Conservation (phyloP, 2,797 vertebrate genomes). For the Mallotus villosus region DNA sequence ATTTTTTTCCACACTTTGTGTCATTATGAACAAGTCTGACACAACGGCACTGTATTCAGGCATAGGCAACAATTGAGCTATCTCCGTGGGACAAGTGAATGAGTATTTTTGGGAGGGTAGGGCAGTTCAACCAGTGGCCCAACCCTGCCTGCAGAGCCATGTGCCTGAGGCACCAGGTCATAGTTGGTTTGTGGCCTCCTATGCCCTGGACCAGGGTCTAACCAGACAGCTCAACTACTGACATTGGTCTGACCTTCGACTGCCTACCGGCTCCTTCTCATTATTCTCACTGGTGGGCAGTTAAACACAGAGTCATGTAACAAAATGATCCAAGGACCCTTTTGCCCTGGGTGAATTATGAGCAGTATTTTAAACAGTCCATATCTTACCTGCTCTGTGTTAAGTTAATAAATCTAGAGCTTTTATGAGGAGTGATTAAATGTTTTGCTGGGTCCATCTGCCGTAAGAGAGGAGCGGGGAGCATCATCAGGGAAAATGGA, state of each 20-base stretch:
- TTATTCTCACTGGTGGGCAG: constrained; percentile 46
- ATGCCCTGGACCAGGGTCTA: constrained; percentile 40
- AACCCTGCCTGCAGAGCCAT: constrained; percentile 24
- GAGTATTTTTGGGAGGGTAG: constrained; percentile 46
- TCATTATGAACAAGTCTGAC: background rate
- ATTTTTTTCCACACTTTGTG: background rate
- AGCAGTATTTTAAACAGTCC: constrained; percentile 61
- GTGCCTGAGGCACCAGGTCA: constrained; percentile 47
- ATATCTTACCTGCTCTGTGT: constrained; percentile 39
- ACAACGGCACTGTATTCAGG: constrained; percentile 11
- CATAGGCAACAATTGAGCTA: background rate
- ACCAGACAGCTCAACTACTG: constrained; percentile 44
- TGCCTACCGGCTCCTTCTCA: constrained; percentile 37
- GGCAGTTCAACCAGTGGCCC: constrained; percentile 18
- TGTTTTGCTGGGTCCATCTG: constrained; percentile 58
- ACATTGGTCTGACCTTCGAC: constrained; percentile 62
- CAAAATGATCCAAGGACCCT: constrained; percentile 46
- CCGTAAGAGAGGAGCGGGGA: constrained; percentile 30
- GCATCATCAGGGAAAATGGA: constrained; percentile 27
- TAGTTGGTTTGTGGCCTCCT: constrained; percentile 42
- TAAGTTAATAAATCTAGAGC: constrained; percentile 60
- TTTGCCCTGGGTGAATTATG: constrained; percentile 47
- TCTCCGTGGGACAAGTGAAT: constrained; percentile 45
- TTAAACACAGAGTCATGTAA: constrained; percentile 59
- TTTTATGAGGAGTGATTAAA: constrained; percentile 63